Percentiles rank a stretch among this genome's conserved stretches.
Evolutionary conservation across 1,140 invertebrate genomes (phyloP).

Genomic region (Drosophila nigrodunni): DNA sequence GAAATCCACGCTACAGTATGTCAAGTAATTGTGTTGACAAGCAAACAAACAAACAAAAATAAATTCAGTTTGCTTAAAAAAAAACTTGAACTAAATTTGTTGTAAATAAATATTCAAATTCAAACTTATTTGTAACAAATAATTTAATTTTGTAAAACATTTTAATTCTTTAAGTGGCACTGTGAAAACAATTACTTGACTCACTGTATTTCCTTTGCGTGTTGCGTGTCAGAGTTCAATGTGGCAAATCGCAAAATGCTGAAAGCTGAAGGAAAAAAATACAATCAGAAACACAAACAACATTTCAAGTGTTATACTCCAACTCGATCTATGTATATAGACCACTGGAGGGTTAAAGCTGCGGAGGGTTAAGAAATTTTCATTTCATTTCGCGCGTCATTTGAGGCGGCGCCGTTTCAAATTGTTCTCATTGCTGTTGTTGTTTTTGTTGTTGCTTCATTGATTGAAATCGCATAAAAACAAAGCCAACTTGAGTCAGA

Average conservation of each 20-base stretch:
- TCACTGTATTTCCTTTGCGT: constrained; percentile 49
- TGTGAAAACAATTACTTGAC: no score
- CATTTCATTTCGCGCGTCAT: constrained; percentile 81
- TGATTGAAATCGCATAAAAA: constrained; percentile 81
- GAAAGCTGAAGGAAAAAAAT: constrained; percentile 27
- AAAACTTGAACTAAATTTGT: no score
- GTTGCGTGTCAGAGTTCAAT: constrained; percentile 79
- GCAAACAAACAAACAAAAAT: no score
- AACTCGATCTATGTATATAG: constrained; percentile 41
- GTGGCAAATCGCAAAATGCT: constrained; percentile 45
- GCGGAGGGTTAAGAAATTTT: constrained; percentile 55
- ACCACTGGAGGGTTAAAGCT: background rate
- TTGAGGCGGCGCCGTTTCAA: constrained; percentile 76
- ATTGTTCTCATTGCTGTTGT: constrained; percentile 61
- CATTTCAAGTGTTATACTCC: constrained; percentile 78
- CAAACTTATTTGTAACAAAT: no score
- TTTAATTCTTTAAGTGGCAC: no score
- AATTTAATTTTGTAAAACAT: no score
- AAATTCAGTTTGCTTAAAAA: no score
- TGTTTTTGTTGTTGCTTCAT: constrained; percentile 38
- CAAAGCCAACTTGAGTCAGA: constrained; percentile 32
- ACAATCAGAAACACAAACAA: constrained; percentile 73
- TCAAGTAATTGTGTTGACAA: no score
- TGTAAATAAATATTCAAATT: no score
- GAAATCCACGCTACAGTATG: background rate